Base-by-base conservation (phyloP, 2,797 vertebrate species). In the Anguilla marmorata region DNA sequence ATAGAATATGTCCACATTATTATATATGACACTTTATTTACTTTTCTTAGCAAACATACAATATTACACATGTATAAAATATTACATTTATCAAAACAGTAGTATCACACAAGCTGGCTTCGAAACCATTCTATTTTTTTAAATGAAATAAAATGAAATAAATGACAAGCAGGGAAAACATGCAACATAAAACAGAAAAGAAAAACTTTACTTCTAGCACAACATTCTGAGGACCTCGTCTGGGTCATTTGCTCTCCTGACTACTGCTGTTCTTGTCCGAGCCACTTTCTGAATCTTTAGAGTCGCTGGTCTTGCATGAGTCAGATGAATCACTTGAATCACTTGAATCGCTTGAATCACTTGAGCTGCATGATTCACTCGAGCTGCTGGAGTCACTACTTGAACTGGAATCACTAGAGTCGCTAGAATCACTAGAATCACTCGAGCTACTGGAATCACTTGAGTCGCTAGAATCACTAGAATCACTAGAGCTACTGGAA, bases 1-100 rank as follows among this genome's bases (percentile, higher is more conserved):
- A 3, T 30, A 19, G 19, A 30, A 84, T 37, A 24, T 27, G 7
- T 54, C 52, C 41, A 24, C 14, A 60, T 52, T 12, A 33, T 88
- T 5, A 12, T 88, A n/a, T 85, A 84, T 56, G 12, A 2, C 45
- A 85, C 50, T 85, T 88, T 84, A 50, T 88, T 88, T 88, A 24
- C 14, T 84, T 66, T 87, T 2, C 3, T 88, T 72, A 45, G 37
- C 45, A 27, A 85, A 76, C 87, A 88, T 84, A 66, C 54, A 88
- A 88, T 88, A 88, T 79, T 52, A 33, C 66, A 76, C 63, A 86
- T 50, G 24, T 86, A 76, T 37, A 76, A 88, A 85, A 58, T 21
- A 24, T 19, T 74, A 27, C 37, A 85, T 79, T 4, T 41, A 72
- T 41, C 27, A 30, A 50, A 84, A 58, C n/a, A 84, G 21, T 56